Evolutionary conservation across 2,797 vertebrate species (phyloP).

Genomic region (Protosalanx chinensis): DNA sequence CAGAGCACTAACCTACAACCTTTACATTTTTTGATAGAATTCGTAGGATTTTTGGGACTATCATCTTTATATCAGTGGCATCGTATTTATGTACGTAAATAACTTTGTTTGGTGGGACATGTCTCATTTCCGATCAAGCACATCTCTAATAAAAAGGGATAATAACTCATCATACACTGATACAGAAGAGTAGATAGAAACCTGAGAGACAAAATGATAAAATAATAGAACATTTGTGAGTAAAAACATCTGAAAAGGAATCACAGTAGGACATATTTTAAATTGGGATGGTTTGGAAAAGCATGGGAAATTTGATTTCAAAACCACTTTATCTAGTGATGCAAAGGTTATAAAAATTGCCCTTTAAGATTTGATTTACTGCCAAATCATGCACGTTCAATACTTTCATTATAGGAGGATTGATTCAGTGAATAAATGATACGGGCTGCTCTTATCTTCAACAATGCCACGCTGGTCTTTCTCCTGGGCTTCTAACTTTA

Average conservation of each 20-base stretch:
- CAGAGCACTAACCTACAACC: too few species aligned
- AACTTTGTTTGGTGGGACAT: too few species aligned
- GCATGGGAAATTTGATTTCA: constrained; percentile 3
- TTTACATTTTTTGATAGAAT: neutral
- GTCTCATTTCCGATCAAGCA: neutral
- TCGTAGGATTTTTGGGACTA: neutral
- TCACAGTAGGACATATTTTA: neutral
- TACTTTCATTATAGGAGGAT: constrained; percentile 15
- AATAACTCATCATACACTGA: neutral
- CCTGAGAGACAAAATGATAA: neutral
- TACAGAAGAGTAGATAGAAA: neutral
- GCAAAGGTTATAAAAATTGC: constrained; percentile 8
- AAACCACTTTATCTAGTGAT: constrained; percentile 15
- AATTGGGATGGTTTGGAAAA: neutral
- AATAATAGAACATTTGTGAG: neutral
- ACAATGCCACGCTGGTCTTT: constrained; percentile 11
- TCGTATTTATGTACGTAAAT: too few species aligned
- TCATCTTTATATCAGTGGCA: neutral
- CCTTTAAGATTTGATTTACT: constrained; percentile 17
- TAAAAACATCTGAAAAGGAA: neutral
- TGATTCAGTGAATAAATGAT: constrained; percentile 20
- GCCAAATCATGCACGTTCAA: constrained; percentile 11
- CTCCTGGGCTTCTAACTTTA: constrained; percentile 15
- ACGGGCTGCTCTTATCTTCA: neutral
- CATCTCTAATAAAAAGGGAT: neutral